Base-by-base conservation (phyloP, 1,140 invertebrate species). In the Drosophila teissieri region DNA sequence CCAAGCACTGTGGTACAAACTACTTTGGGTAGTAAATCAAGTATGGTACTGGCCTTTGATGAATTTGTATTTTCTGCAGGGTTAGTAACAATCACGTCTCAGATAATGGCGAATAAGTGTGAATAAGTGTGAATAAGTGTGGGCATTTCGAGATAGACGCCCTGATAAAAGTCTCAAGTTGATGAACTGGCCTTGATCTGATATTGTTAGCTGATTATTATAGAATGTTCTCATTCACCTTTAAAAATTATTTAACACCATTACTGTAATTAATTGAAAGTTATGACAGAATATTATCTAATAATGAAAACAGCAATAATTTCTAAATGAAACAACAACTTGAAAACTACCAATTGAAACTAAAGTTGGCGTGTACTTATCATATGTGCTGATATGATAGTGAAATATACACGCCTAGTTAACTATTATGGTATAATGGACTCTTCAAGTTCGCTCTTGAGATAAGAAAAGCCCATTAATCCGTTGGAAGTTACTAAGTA, bases 11-110 rank as follows among this genome's bases (percentile, higher is more conserved):
- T n/a, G 34, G 62, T 42, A 70, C 40, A 70, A 69, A 70, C 42
- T 17, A 17, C 12, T 24, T 70, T 48, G 22, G 51, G 52, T 44
- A 14, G 53, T 72, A 72, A 72, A 72, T 72, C 65, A 72, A 27
- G 42, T 31, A 40, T 72, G 70, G 36, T 10, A 40, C 15, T 40
- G 34, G 14, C 45, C 45, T 22, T 27, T 17, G 27, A 67, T 19
- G 34, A 39, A 54, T 42, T 17, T 10, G 36, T 17, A 39, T 39
- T 39, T 54, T 39, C 19, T 24, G 11, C 6, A 58, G 52, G 56
- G 48, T 19, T 73, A 46, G 64, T 53, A 68, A 53, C 64, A 68
- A 44, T 37, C 42, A 11, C 12, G 37, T 40, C 64, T 42, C 0
- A 61, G 55, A 73, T 73, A 73, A 22, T 19, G 55, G 8, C 60